Evolutionary conservation across 2,113 vertebrate species (phyloP), one percentile per base, ranked within the genome.

Genomic region (Callithrix jacchus): DNA sequence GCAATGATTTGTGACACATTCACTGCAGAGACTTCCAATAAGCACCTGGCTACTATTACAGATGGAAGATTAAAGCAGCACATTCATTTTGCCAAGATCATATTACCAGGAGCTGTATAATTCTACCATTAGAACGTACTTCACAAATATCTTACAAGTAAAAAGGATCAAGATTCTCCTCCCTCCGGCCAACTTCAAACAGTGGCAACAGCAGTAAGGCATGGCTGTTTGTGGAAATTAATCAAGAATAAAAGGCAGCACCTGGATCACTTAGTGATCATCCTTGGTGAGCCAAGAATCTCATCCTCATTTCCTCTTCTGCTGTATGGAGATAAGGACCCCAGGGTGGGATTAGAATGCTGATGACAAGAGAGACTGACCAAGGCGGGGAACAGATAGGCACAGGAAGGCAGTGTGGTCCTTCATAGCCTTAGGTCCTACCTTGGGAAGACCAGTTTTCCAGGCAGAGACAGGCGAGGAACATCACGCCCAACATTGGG

Each of bases 381-480:
- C 2, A 14, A 47, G 40, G 27, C 8, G 8, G 32, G 25, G 73
- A 30, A 37, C 45, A 45, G n/a, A n/a, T 4, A 66, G 13, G 52
- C 66, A 64, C 35, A 68, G 58, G 56, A 25, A 20, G 73, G 21
- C 10, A 9, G 21, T 11, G 58, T 37, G 54, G 5, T 56, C 49
- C 16, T 32, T 74, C 70, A 42, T 1, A 16, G 68, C 27, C 12
- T 0, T 37, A 73, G 56, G 47, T 76, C 97, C 97, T 99, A 99
- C 99, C 99, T 99, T 54, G 99, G 99, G 98, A 99, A 99, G 23
- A 99, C 99, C 98, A 99, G 98, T 98, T 99, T 99, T 79, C 99
- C 99, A 30, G 99, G 99, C 98, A 99, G 99, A 0, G 99, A 99
- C 87, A 99, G 98, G 58, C 99, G 99, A 79, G 99, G 99, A 85